Percentiles rank a stretch among this genome's conserved stretches.
Evolutionary conservation across 2,888 invertebrate genomes (phyloP).

Genomic region (Aporophyla nigra): DNA sequence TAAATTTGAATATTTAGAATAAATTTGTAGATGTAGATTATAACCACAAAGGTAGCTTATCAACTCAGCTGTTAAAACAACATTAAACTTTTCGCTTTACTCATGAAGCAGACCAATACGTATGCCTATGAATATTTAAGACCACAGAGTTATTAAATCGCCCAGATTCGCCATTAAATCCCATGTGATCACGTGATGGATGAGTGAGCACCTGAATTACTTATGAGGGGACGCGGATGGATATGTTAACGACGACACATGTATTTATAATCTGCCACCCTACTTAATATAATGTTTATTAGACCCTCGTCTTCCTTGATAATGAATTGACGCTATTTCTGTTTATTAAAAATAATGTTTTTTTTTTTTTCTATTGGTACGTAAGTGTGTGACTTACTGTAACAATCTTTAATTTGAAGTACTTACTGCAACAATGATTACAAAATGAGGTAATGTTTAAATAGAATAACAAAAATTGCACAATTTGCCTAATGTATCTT

Average conservation of each 20-base stretch:
- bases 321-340: not conserved
- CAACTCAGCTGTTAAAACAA: not conserved
- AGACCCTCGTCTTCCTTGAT: not conserved
- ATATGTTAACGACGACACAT: conserved; percentile 14
- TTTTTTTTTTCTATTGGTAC: not conserved
- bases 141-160: conserved; percentile 21
- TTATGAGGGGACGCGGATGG: conserved; percentile 20
- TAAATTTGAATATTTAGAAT: too few species aligned
- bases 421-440: conserved; percentile 13
- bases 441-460: too few species aligned
- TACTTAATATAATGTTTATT: not conserved
- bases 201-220: conserved; percentile 24
- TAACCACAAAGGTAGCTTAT: too few species aligned
- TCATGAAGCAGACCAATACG: conserved; percentile 5
- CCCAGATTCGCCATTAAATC: not conserved
- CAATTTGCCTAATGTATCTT: not conserved
- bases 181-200: not conserved
- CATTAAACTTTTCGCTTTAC: not conserved
- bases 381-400: conserved; percentile 17
- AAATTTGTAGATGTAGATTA: too few species aligned
- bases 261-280: conserved; percentile 22
- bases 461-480: too few species aligned
- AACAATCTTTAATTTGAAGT: conserved; percentile 12
- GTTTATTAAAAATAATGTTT: not conserved
- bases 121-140: conserved; percentile 33